A percentile compares a stretch with the other conserved stretches of the same genome.
Evolutionary conservation across 2,797 vertebrate genomes (phyloP).

Genomic region (Hipposideros larvatus): DNA sequence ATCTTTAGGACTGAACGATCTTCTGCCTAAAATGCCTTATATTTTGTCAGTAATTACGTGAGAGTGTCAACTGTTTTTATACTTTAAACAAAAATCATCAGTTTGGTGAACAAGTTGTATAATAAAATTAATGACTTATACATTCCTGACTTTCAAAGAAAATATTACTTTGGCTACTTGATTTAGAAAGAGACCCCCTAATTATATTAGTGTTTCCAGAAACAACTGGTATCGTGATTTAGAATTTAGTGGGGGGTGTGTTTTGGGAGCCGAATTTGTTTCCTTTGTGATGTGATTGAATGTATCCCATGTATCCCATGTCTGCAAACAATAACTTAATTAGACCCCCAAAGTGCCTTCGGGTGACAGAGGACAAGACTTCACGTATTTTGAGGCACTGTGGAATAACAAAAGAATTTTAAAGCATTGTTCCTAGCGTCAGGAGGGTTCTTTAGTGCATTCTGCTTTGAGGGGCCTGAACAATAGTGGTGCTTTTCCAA

Average conservation of each 20-base stretch:
- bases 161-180: not conserved
- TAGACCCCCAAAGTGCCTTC: conserved; percentile 56
- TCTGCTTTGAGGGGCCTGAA: not conserved
- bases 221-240: not conserved
- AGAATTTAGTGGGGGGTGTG: not conserved
- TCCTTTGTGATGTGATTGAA: conserved; percentile 65
- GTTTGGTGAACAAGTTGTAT: not conserved
- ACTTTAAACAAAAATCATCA: not conserved
- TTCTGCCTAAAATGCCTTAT: not conserved
- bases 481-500: not conserved
- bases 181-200: not conserved
- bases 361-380: conserved; percentile 59
- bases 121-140: not conserved
- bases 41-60: not conserved
- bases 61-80: not conserved
- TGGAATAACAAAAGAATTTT: conserved; percentile 69
- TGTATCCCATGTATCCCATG: conserved; percentile 31
- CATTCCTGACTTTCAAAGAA: not conserved
- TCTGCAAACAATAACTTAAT: conserved; percentile 73
- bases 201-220: not conserved
- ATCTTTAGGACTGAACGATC: not conserved
- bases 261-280: conserved; percentile 34
- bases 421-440: conserved; percentile 63
- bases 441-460: not conserved
- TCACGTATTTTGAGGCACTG: conserved; percentile 40